Evolutionary conservation across 2,113 vertebrate genomes (phyloP).

Genomic region (Cyprinodon variegatus): DNA sequence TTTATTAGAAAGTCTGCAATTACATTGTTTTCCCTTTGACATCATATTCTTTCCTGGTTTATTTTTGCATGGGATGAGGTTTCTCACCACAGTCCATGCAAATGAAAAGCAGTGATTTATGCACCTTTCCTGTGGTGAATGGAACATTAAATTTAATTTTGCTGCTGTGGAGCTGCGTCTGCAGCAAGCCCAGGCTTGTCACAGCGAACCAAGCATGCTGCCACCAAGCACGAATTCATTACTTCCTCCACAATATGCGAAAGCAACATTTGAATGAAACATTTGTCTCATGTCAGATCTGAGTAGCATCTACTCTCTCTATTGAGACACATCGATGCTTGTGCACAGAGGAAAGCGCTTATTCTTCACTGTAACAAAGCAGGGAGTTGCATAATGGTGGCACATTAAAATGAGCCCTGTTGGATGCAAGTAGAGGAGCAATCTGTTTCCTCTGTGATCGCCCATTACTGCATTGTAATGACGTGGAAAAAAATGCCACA

Average conservation of each 20-base stretch:
- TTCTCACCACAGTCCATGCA: constrained; percentile 91
- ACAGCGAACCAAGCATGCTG: constrained; percentile 85
- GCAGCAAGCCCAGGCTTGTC: constrained; percentile 83
- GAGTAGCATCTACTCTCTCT: constrained; percentile 82
- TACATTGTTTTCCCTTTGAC: constrained; percentile 90
- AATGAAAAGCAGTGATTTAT: constrained; percentile 97
- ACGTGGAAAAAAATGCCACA: constrained; percentile 61
- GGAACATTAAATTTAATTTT: constrained; percentile 99
- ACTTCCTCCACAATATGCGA: constrained; percentile 94
- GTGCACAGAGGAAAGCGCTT: constrained; percentile 42
- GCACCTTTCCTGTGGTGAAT: constrained; percentile 87
- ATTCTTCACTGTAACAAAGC: constrained; percentile 75
- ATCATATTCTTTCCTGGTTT: constrained; percentile 90
- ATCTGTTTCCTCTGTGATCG: constrained; percentile 72
- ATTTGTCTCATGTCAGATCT: constrained; percentile 98
- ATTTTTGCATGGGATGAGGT: constrained; percentile 87
- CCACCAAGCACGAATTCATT: constrained; percentile 90
- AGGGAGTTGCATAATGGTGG: constrained; percentile 61
- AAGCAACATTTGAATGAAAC: constrained; percentile 99
- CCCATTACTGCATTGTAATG: constrained; percentile 70
- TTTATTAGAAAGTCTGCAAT: constrained; percentile 90
- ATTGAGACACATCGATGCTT: constrained; percentile 62
- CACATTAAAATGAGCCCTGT: constrained; percentile 78
- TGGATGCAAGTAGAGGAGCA: constrained; percentile 68
- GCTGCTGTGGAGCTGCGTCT: constrained; percentile 82